Base-by-base conservation (phyloP, 92 coral and sea anemone genomes). In the Porites divaricata region DNA sequence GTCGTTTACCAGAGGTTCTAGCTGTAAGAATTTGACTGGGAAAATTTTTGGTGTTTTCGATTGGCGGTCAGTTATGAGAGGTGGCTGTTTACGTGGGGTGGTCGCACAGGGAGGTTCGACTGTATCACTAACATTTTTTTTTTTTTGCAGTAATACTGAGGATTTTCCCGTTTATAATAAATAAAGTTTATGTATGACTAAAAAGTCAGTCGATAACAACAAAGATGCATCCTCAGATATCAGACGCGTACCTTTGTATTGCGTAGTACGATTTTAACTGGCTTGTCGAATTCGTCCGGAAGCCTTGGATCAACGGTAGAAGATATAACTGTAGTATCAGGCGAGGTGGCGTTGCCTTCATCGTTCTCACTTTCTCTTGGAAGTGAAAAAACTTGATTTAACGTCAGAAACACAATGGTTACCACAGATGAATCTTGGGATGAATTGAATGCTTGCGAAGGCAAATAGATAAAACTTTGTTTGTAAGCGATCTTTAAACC, bases 301-400 rank as follows among this genome's bases (percentile, higher is more conserved):
- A 88, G 94, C 69, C 86, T 85, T 59, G 97, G 98, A 52, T 75
- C 59, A 11, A 95, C 86, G 5, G 93, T 85, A 78, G 95, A 93
- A 24, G 98, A 91, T 26, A 95, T 91, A 6, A 95, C 80, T 26
- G 91, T 91, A 6, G 97, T 89, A 72, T 86, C 90, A 15, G 93
- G 69, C 1, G 84, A 58, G 57, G 86, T 49, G 1, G 83, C 50
- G 48, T 53, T 48, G 11, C 20, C 23, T 6, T 72, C 63, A 14
- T 69, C 13, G 2, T 53, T 71, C n/a, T 66, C 9, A 10, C 25
- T 22, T 4, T 66, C 75, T 11, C 53, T 50, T 4, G 63, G 76
- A 19, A 93, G 83, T 28, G 83, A 81, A 72, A 90, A 71, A 17
- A 93, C 83, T 41, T 58, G 50, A 62, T 81, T 90, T 52, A 93